Percentiles rank a stretch among this genome's conserved stretches.
Conservation (phyloP, 2,113 vertebrate genomes). For the Boleophthalmus pectinirostris region DNA sequence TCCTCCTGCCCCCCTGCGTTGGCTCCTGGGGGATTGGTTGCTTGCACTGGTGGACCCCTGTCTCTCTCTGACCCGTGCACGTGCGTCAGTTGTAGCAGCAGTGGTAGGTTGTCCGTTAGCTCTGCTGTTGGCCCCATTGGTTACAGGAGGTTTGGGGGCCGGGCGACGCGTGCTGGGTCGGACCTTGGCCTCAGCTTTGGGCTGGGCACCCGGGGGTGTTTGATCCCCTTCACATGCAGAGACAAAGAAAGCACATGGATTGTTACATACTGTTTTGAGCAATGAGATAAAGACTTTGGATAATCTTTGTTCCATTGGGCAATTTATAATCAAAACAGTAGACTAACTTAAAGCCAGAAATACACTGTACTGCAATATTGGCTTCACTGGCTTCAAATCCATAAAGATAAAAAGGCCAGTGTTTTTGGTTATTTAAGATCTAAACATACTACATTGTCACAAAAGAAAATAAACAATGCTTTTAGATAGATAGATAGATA, state of each 20-base stretch:
- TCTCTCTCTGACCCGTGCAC: slow-evolving; percentile 43
- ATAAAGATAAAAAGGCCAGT: background rate
- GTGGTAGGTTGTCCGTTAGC: slow-evolving; percentile 68
- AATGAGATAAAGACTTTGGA: slow-evolving; percentile 41
- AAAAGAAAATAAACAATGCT: no score
- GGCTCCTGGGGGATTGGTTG: slow-evolving; percentile 49
- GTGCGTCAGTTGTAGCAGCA: slow-evolving; percentile 28
- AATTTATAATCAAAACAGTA: slow-evolving; percentile 18
- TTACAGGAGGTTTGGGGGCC: slow-evolving; percentile 53
- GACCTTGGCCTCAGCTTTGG: slow-evolving; percentile 89
- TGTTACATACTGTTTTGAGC: slow-evolving; percentile 59
- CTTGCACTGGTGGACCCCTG: slow-evolving; percentile 11
- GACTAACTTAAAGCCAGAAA: background rate
- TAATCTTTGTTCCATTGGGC: slow-evolving; percentile 41
- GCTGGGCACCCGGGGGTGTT: slow-evolving; percentile 80
- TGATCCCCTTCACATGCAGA: slow-evolving; percentile 80
- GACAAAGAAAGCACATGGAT: slow-evolving; percentile 20
- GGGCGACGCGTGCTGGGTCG: slow-evolving; percentile 74
- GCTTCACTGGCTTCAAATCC: background rate
- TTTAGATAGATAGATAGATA: no score
- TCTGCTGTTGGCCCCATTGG: slow-evolving; percentile 59
- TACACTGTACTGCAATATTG: background rate
- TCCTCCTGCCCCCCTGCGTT: slow-evolving; percentile 38
- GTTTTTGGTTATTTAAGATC: background rate
- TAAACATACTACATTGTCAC: background rate